Percentiles rank a stretch among this genome's conserved stretches.
phyloP scores from a whole-genome alignment of 1,140 invertebrate genomes.

The Cephus cinctus region DNA sequence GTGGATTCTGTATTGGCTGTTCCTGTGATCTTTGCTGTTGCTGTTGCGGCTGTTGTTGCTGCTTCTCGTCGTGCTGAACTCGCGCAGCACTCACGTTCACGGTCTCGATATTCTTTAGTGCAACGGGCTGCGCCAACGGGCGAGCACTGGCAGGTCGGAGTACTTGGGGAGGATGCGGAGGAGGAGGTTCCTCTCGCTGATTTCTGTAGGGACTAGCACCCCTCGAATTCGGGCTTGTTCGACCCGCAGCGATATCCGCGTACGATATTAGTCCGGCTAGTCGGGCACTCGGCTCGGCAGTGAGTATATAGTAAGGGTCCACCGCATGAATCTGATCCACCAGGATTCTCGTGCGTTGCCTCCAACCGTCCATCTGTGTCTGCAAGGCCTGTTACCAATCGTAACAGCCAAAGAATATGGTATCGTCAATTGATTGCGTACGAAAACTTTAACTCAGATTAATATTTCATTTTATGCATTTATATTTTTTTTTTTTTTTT shows the following conservation, averaged over 20 bases:
- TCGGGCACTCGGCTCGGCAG: conserved; percentile 40
- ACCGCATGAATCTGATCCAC: conserved; percentile 67
- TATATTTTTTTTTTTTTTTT: conserved; percentile 9
- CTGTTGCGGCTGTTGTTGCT: background rate
- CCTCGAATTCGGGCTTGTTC: conserved; percentile 50
- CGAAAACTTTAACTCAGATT: too few relatives aligned
- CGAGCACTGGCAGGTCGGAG: conserved; percentile 21
- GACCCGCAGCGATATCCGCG: conserved; percentile 58
- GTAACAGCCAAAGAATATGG: conserved; percentile 42
- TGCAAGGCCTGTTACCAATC: conserved; percentile 72
- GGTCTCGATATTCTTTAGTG: conserved; percentile 4
- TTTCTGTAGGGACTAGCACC: conserved; percentile 40
- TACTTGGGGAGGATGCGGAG: conserved; percentile 30
- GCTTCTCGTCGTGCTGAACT: conserved; percentile 1
- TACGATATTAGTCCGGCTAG: conserved; percentile 55
- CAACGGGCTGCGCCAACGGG: conserved; percentile 5
- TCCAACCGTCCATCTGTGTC: conserved; percentile 63
- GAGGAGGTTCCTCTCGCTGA: conserved; percentile 35
- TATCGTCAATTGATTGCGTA: conserved; percentile 38
- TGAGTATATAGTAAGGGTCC: conserved; percentile 69
- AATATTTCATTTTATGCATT: too few relatives aligned
- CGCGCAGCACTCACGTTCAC: background rate
- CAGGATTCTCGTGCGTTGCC: conserved; percentile 67
- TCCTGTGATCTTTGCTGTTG: background rate
- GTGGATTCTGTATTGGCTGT: too few relatives aligned